A percentile compares a stretch with the other conserved stretches of the same genome.
Conservation (phyloP, 2,797 vertebrate genomes). For the Onychomys arenicola region DNA sequence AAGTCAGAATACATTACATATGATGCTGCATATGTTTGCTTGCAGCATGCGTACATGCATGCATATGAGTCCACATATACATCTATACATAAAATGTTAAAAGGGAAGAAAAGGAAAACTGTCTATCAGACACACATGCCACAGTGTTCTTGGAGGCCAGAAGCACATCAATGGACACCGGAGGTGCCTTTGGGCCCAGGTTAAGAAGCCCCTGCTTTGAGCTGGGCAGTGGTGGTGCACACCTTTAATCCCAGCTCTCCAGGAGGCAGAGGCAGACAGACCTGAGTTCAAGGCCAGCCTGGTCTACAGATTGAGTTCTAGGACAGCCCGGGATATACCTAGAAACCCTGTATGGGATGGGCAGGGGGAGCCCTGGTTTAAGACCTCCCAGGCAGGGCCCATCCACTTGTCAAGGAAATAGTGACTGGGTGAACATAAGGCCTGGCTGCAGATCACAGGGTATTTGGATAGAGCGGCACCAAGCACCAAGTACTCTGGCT, state of each 20-base stretch:
- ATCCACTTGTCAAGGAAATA: not conserved
- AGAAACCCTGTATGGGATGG: not conserved
- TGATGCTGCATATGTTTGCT: not conserved
- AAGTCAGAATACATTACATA: not conserved
- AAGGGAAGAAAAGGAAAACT: not conserved
- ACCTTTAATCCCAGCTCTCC: not conserved
- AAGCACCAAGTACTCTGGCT: not conserved
- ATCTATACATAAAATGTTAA: not conserved
- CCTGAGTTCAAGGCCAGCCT: not conserved
- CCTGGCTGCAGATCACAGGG: not conserved
- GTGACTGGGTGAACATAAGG: not conserved
- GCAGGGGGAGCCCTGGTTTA: not conserved
- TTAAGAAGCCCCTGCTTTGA: not conserved
- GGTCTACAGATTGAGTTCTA: not conserved
- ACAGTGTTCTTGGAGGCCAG: not conserved
- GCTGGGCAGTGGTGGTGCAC: not conserved
- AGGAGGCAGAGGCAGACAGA: not conserved
- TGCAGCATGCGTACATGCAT: not conserved
- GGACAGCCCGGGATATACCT: not conserved
- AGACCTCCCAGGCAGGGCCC: not conserved
- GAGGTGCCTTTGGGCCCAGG: not conserved
- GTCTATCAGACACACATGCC: accelerated
- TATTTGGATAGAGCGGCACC: not conserved
- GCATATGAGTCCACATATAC: too few relatives aligned
- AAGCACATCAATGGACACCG: not conserved